phyloP scores from a whole-genome alignment of 2,113 vertebrate species.

The Phocoena sinus region DNA sequence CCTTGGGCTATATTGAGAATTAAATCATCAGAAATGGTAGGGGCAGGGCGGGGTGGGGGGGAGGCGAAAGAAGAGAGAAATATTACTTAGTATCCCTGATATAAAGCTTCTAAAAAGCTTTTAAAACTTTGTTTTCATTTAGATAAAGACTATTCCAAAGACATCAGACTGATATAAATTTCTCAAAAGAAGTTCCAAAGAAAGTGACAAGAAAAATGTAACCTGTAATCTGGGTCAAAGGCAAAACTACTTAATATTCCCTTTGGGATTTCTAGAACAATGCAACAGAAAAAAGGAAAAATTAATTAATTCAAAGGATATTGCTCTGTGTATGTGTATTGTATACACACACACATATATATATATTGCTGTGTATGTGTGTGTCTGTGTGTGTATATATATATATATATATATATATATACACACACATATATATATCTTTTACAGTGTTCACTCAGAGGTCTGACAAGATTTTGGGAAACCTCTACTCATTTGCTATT shows the following conservation, averaged over 20 bases:
- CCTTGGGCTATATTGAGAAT: not conserved
- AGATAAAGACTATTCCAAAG: not conserved
- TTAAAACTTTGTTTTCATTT: conserved; percentile 13
- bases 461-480: not conserved
- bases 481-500: not conserved
- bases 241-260: conserved; percentile 26
- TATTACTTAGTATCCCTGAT: not conserved
- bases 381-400: not conserved
- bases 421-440: not conserved
- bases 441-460: not conserved
- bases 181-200: not conserved
- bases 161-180: not conserved
- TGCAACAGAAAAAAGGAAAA: conserved; percentile 2
- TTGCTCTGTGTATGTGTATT: not conserved
- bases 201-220: conserved; percentile 28
- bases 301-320: conserved; percentile 20
- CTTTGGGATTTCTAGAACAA: conserved; percentile 39
- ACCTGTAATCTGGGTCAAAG: conserved; percentile 15
- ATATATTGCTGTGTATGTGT: not conserved
- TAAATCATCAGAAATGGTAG: not conserved
- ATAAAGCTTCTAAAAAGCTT: not conserved
- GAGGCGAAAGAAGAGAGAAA: not conserved
- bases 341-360: not conserved
- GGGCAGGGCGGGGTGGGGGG: accelerated
- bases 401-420: too few species aligned